phyloP scores from a whole-genome alignment of 2,797 vertebrate genomes.

The Petrocephalus sullivani region DNA sequence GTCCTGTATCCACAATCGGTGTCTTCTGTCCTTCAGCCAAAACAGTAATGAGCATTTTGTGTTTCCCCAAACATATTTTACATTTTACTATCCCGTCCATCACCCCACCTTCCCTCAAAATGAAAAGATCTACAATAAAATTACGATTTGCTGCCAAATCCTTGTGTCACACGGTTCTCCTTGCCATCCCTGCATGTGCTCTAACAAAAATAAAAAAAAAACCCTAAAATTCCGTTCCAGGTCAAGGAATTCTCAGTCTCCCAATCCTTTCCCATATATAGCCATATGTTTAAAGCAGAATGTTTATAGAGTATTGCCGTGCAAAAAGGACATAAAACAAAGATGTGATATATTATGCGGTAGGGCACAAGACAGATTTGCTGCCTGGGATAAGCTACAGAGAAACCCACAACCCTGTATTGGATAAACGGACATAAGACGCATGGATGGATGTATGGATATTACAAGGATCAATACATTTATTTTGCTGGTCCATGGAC shows the following conservation, averaged over 20 bases:
- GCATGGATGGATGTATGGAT: neutral
- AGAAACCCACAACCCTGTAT: too few relatives aligned
- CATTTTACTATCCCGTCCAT: neutral
- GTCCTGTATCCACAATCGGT: neutral
- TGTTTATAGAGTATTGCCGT: neutral
- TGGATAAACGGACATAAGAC: neutral
- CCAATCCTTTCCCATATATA: neutral
- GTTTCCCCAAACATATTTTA: neutral
- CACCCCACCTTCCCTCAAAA: neutral
- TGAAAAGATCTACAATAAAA: neutral
- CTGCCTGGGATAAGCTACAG: neutral
- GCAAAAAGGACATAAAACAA: neutral
- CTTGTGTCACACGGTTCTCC: neutral
- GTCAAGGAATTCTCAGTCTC: neutral
- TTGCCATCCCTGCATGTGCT: neutral
- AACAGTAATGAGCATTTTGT: neutral
- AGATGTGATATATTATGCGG: neutral
- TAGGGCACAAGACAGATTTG: neutral
- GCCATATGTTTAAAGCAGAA: neutral
- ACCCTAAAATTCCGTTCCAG: neutral
- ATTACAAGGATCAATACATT: neutral
- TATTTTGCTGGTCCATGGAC: neutral
- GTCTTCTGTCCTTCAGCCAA: neutral
- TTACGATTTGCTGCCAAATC: neutral
- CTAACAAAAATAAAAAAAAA: neutral